Percentiles rank a stretch among this genome's conserved stretches.
Evolutionary conservation across 2,113 vertebrate species (phyloP).

Genomic region (Scomber japonicus): DNA sequence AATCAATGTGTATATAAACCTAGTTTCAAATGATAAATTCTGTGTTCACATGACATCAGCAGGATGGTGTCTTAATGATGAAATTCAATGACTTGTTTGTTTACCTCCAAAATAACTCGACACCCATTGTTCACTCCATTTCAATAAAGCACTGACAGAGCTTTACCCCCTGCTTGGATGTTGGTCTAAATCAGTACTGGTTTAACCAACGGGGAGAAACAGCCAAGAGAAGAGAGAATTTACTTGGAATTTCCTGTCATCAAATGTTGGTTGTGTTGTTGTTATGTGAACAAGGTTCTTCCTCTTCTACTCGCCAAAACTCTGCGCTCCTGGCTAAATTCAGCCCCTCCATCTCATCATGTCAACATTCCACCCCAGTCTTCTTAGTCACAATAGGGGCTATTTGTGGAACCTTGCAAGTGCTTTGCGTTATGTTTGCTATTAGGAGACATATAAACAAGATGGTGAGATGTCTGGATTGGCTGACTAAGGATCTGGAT

Average conservation of each 20-base stretch:
- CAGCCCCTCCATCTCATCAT: constrained; percentile 19
- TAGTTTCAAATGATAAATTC: no score
- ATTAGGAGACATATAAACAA: constrained; percentile 60
- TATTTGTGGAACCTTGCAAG: constrained; percentile 65
- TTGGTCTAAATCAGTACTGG: constrained; percentile 25
- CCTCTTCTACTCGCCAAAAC: constrained; percentile 18
- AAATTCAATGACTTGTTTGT: not conserved
- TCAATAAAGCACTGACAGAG: constrained; percentile 6
- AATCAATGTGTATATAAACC: no score
- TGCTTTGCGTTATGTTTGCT: constrained; percentile 64
- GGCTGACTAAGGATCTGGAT: constrained; percentile 47
- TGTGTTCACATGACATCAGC: not conserved
- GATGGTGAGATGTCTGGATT: constrained; percentile 48
- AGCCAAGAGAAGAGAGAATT: constrained; percentile 47
- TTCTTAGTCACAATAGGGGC: constrained; percentile 40
- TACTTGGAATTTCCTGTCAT: constrained; percentile 74
- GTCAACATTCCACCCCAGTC: constrained; percentile 20
- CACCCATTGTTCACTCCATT: constrained; percentile 1
- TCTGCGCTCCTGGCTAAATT: constrained; percentile 28
- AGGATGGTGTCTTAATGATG: not conserved
- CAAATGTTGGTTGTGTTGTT: constrained; percentile 55
- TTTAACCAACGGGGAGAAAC: constrained; percentile 33
- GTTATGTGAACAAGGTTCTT: constrained; percentile 53
- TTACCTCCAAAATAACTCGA: not conserved
- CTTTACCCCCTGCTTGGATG: not conserved